Evolutionary conservation across 2,888 invertebrate species (phyloP), one percentile per base, ranked within the genome.

Genomic region (Andrena dorsata): DNA sequence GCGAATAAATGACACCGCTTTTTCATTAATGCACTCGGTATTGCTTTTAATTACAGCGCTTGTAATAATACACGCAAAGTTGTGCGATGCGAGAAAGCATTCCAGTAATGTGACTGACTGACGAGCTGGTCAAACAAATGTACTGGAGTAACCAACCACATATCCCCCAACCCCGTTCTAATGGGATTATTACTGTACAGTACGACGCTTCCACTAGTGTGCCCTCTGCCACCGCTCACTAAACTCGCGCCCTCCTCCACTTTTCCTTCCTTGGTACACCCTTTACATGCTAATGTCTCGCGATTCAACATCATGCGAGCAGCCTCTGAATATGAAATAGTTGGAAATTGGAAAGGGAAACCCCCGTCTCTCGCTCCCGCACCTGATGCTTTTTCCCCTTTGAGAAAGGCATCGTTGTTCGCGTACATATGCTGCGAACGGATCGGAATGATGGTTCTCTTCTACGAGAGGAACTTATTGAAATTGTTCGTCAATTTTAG

Each of bases 271-370:
- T 72, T 72, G 76, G 64, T 76, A 85, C 86, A 86, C 82, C 90
- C 88, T 91, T 90, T 90, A 90, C 90, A 91, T 90, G 90, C 90
- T 91, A 91, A 91, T 91, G 88, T 80, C 81, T 82, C 81, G 80
- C 82, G 77, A 83, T 82, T 87, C 88, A 89, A 89, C 89, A 89
- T 85, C 89, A 85, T 90, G 90, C 88, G 81, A 85, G 90, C 87
- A 82, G 82, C 69, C 79, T 82, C 85, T 91, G 91, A 91, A 91
- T 91, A 90, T 90, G 90, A 90, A 89, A 91, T 87, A 87, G 86
- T 84, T 87, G 76, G 87, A 86, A 82, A 90, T 83, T 85, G 88
- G 84, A 84, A 86, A 84, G 86, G 80, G 81, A 89, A 89, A 87
- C 82, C 84, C 84, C 80, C 75, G 84, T 13, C 23, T 66, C 74